A percentile compares a stretch with the other conserved stretches of the same genome.
phyloP scores from a whole-genome alignment of 2,113 vertebrate species.

The Nettapus auritus region DNA sequence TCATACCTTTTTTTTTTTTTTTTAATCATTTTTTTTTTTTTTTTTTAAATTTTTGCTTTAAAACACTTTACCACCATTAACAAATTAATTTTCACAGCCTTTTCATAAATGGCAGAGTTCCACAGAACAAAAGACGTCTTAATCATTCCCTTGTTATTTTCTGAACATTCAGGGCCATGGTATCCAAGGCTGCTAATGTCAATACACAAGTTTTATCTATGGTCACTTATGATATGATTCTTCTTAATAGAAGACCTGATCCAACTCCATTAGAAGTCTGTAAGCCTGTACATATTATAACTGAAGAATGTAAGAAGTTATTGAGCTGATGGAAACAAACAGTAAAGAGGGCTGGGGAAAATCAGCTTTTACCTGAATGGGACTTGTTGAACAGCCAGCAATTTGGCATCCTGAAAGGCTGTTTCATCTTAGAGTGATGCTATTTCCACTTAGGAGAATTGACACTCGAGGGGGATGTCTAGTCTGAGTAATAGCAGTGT shows the following conservation, averaged over 20 bases:
- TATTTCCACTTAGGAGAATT: neutral
- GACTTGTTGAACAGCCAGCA: neutral
- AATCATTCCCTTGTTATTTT: neutral
- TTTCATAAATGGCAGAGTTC: neutral
- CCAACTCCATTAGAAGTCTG: neutral
- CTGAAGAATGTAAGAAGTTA: neutral
- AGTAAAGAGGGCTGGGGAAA: neutral
- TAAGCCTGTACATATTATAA: neutral
- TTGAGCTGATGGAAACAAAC: neutral
- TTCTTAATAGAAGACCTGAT: neutral
- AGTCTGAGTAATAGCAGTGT: neutral
- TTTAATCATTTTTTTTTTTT: neutral
- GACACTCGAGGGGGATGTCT: neutral
- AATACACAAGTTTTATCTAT: neutral
- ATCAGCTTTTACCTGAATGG: neutral
- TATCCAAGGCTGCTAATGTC: neutral
- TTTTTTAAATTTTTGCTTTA: neutral
- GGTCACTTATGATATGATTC: neutral
- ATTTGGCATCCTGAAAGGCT: neutral
- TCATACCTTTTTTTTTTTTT: neutral
- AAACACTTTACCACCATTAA: constrained; percentile 7
- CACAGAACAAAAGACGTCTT: neutral
- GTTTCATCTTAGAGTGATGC: neutral
- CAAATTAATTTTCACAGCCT: neutral
- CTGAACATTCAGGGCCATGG: neutral